Base-by-base conservation (phyloP, 1,140 invertebrate genomes). In the Pantala flavescens region DNA sequence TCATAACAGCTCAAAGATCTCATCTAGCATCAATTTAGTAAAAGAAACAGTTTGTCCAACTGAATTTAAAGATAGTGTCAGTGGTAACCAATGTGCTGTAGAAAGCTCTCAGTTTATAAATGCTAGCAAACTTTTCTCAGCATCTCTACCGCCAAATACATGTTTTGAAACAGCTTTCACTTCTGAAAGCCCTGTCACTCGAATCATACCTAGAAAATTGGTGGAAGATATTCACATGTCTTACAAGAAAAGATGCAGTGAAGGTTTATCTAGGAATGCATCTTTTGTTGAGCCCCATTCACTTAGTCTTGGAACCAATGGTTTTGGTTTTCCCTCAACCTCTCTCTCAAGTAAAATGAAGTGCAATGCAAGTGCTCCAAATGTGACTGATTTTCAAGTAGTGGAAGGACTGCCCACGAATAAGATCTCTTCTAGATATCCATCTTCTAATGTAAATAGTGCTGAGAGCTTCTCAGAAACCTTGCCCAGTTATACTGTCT, bases 131-230 rank as follows among this genome's bases (percentile, higher is more conserved):
- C 49, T 63, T 63, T 63, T 63, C 14, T 63, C 49, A 7, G 14
- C 49, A 63, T 21, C 49, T 21, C 72, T 79, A 43, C 77, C 77
- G 23, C 73, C 77, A 24, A 79, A 79, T 71, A 77, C 78, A 28
- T 81, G 81, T 74, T 84, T 79, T 77, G 83, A 84, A 79, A 83
- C 83, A 9, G 82, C 81, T 19, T 84, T 84, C 77, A 81, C 79
- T 16, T 80, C 81, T 42, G 80, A 81, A 70, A 79, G 79, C 73
- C 83, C 83, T 10, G 75, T 78, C 43, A 81, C 80, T 24, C 74
- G 81, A 16, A 80, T 82, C 24, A 78, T 82, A 23, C 79, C 81
- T 1, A 63, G 49, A 14, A 63, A 63, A 21, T 16, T 19, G n/a
- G 49, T 63, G 49, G 49, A 63, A 14, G n/a, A 63, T 63, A 63